Evolutionary conservation across 1,140 invertebrate genomes (phyloP), one percentile per base, ranked within the genome.

Genomic region (Belonocnema kinseyi): DNA sequence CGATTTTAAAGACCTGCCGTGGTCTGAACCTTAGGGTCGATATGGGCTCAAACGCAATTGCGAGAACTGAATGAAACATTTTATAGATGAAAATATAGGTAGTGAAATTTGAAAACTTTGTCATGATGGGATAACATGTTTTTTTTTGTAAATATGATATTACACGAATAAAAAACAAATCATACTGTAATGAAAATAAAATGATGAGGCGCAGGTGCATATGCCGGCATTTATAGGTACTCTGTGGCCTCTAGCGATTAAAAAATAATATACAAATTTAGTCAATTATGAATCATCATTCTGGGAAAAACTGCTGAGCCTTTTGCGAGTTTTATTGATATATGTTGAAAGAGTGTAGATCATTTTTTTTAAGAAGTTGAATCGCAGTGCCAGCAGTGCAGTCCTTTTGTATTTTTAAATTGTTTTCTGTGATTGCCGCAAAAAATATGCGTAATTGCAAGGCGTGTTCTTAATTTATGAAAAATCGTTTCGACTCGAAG

Each of bases 221-320:
- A 46, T 77, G 73, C 70, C 70, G 53, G 82, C 75, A 82, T 83
- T 85, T 83, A 81, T 53, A 73, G 21, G 72, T 77, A 82, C 73
- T 73, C 77, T 21, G 78, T 76, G 84, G 77, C 77, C 77, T 85
- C 77, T 88, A 85, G 83, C 40, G 71, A 84, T 79, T 83, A 81
- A 74, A 75, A 82, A 80, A 80, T 83, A 83, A 80, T 80, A 85
- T 85, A 82, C 83, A 81, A 85, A 86, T 86, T 86, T 88, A 88
- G 87, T 88, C 87, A 88, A 88, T 88, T 88, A 88, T 83, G 81
- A 84, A 85, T 83, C 80, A 82, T 66, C 74, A 72, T 82, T 75
- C 72, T 72, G 53, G 73, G 46, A 40, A 46, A 50, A 72, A 33
- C 21, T 66, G 61, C 21, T 66, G 26, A 26, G 33, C 14, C 14